Evolutionary conservation across 2,888 invertebrate genomes (phyloP).

Genomic region (Heterodera filipjevi): DNA sequence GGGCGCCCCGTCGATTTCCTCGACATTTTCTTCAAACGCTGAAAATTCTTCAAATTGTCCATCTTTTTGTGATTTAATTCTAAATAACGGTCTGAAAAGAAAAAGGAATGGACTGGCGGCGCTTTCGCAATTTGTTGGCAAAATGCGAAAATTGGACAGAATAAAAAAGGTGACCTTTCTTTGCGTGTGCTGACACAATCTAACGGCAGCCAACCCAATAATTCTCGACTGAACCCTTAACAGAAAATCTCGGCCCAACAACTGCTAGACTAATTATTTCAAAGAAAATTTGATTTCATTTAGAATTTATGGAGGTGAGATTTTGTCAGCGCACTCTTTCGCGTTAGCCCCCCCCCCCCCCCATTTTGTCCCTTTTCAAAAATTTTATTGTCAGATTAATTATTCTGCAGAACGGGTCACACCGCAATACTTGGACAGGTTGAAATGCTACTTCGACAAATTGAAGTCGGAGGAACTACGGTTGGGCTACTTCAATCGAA

Average conservation of each 20-base stretch:
- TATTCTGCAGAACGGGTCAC: conserved; percentile 35
- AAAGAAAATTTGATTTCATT: too few relatives aligned
- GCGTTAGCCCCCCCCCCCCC: too few relatives aligned
- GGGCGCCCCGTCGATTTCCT: not conserved
- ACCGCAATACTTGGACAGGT: conserved; percentile 36
- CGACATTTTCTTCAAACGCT: not conserved
- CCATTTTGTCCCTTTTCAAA: not conserved
- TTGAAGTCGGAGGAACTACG: conserved; percentile 45
- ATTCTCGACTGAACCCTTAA: too few relatives aligned
- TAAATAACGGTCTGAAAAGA: not conserved
- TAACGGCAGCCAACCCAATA: too few relatives aligned
- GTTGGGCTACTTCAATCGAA: conserved; percentile 56
- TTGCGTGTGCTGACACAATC: too few relatives aligned
- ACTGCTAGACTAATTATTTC: too few relatives aligned
- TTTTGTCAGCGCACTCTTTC: too few relatives aligned
- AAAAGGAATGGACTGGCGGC: not conserved
- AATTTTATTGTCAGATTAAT: conserved; percentile 21
- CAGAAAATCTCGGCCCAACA: too few relatives aligned
- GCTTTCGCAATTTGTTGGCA: not conserved
- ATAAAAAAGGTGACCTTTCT: not conserved
- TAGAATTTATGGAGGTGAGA: too few relatives aligned
- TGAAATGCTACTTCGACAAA: conserved; percentile 39
- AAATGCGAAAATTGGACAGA: conserved; percentile 1
- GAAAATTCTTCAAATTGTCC: not conserved
- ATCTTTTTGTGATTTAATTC: not conserved